Base-by-base conservation (phyloP, 2,888 invertebrate species). In the Mythimna albipuncta region DNA sequence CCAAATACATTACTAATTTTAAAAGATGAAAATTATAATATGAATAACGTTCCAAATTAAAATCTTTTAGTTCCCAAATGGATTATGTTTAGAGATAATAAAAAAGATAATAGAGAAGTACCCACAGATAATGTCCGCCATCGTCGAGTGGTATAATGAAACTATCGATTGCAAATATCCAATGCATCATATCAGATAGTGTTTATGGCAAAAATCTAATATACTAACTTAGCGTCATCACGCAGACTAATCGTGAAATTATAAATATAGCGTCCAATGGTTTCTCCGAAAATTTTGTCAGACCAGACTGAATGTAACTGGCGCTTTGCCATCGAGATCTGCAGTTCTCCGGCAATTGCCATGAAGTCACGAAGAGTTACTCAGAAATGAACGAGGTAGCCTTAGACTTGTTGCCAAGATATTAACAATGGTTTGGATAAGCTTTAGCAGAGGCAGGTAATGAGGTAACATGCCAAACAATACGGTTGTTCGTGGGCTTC, bases 231-330 rank as follows among this genome's bases (percentile, higher is more conserved):
- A 64, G 35, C 63, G 32, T 65, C 59, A 71, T 68, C 85, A 86
- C 68, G 73, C 66, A 75, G 26, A 52, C 16, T 75, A 66, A 66
- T 62, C 72, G 77, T 86, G 84, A 54, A 70, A 67, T 69, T 52
- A 68, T 83, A 85, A 78, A 82, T 78, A 77, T 84, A 84, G 72
- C 10, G 50, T 62, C 72, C 64, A 77, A 77, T 67, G 62, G 58
- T 75, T 85, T 81, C 82, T 72, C 58, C 35, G 81, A 81, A 81
- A 81, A 77, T 64, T 54, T 76, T 67, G 77, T 81, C 79, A 77
- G 74, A 50, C 63, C 66, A 75, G 75, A 77, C 77, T 61, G 75
- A 68, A 75, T 72, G 57, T 72, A 70, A 52, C 73, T 87, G 85
- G 85, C 85, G 44, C 3, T 38, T 38, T 85, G 85, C 85, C 85